Conservation (phyloP, 2,797 vertebrate genomes). For the Echiichthys vipera region DNA sequence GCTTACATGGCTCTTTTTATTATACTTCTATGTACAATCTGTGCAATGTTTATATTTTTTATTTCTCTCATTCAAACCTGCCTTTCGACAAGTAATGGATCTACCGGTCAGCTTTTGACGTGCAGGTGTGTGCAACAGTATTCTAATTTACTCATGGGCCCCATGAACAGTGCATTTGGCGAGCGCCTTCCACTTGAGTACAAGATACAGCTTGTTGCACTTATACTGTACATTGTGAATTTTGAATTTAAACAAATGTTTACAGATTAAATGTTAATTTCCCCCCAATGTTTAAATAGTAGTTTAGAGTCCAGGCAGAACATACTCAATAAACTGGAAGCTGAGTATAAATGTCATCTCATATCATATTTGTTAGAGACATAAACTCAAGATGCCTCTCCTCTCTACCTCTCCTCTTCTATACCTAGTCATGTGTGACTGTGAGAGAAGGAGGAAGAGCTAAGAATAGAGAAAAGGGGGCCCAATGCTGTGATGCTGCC, state of each 20-base stretch:
- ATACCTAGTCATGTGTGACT: constrained; percentile 73
- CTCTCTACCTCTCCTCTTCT: constrained; percentile 56
- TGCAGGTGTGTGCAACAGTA: neutral
- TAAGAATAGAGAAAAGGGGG: constrained; percentile 76
- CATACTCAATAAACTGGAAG: constrained; percentile 4
- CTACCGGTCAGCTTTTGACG: neutral
- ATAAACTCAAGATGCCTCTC: constrained; percentile 43
- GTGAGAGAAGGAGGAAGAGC: constrained; percentile 71
- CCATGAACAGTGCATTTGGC: neutral
- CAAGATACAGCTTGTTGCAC: neutral
- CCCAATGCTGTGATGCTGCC: constrained; percentile 59
- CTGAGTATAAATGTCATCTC: neutral
- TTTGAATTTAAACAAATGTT: neutral
- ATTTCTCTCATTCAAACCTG: neutral
- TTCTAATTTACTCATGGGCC: neutral
- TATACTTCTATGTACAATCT: neutral
- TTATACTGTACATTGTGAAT: neutral
- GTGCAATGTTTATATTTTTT: neutral
- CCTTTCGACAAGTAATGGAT: neutral
- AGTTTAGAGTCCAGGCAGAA: neutral
- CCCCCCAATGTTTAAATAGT: neutral
- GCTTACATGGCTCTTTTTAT: neutral
- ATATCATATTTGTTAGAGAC: constrained; percentile 19
- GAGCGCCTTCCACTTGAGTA: neutral
- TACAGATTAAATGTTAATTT: neutral